These are phyloP conservation scores for Lasioglossum lativentre DNA, from an alignment of 2,888 invertebrate species.

Conservation along the genomic window DNA sequence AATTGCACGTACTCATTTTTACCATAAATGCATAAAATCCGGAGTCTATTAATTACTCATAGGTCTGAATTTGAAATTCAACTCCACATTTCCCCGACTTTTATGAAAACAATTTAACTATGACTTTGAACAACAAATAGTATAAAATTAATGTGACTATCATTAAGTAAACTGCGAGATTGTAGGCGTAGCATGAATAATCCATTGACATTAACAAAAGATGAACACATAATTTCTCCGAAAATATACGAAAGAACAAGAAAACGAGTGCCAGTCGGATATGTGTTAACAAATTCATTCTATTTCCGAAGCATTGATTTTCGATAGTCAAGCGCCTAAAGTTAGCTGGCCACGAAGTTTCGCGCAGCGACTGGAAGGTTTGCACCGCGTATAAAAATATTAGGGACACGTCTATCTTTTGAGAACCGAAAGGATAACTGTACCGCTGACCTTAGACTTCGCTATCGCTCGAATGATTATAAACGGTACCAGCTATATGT, in stretches of 20 bases:
- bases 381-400: neutral
- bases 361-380: neutral
- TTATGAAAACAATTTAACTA: neutral
- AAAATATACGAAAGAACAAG: neutral
- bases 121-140: too few relatives aligned
- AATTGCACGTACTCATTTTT: too few relatives aligned
- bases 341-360: neutral
- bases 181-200: too few relatives aligned
- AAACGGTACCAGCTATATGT: slow-evolving; percentile 3
- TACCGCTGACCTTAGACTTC: neutral
- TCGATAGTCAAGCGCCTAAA: neutral
- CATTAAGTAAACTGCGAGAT: too few relatives aligned
- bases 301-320: neutral
- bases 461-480: slow-evolving; percentile 3
- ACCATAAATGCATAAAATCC: too few relatives aligned
- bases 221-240: neutral
- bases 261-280: neutral
- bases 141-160: too few relatives aligned
- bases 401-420: neutral
- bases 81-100: neutral
- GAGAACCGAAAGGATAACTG: slow-evolving; percentile 8
- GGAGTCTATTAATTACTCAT: neutral
- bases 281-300: neutral
- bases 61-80: too few relatives aligned
- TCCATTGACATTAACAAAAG: neutral